phyloP scores from a whole-genome alignment of 2,888 invertebrate species.

The Cerceris ruficornis region DNA sequence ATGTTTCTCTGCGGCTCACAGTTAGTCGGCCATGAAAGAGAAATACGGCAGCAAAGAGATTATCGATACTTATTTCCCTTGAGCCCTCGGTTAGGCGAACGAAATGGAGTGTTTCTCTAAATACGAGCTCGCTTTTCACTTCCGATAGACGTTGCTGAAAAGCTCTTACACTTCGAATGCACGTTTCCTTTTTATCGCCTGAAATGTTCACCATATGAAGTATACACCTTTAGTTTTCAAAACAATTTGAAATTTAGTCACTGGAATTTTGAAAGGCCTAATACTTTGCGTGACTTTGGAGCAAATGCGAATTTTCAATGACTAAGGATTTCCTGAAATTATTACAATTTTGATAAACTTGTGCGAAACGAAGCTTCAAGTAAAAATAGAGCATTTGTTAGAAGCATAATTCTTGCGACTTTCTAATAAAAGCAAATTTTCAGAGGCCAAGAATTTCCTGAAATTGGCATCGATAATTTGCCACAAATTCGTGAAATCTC shows the following conservation, averaged over 20 bases:
- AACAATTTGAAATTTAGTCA: neutral
- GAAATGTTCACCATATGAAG: neutral
- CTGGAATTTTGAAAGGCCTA: neutral
- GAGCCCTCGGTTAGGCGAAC: neutral
- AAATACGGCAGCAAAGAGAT: neutral
- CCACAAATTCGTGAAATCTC: too few relatives aligned
- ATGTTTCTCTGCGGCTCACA: neutral
- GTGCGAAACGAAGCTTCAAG: too few relatives aligned
- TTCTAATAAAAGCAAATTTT: too few relatives aligned
- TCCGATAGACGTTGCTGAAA: neutral
- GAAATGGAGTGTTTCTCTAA: neutral
- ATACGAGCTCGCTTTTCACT: neutral
- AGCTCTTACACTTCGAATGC: neutral
- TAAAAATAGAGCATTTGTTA: too few relatives aligned
- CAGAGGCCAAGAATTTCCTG: too few relatives aligned
- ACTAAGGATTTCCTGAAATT: too few relatives aligned
- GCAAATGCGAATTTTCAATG: too few relatives aligned
- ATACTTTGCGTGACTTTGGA: too few relatives aligned
- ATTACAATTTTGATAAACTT: too few relatives aligned
- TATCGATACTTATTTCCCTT: conserved; percentile 5
- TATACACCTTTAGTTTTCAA: neutral
- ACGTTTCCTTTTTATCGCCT: neutral
- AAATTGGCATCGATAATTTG: too few relatives aligned
- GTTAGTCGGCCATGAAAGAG: neutral
- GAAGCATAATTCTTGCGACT: too few relatives aligned